Percentiles rank a stretch among this genome's conserved stretches.
phyloP scores from a whole-genome alignment of 1,140 invertebrate genomes.

The Diorhabda elongata region DNA sequence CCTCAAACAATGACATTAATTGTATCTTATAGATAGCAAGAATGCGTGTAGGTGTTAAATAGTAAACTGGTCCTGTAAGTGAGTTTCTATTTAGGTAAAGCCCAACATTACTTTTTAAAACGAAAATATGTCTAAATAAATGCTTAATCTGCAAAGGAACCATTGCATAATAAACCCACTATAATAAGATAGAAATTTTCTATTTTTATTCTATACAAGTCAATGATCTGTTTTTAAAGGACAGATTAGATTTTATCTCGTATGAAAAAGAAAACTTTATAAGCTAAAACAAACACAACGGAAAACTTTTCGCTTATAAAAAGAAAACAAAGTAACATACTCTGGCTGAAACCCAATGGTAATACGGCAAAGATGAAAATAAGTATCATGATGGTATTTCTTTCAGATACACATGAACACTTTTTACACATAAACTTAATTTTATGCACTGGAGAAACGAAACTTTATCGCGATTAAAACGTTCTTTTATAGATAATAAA shows the following conservation, averaged over 20 bases:
- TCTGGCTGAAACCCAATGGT: background rate
- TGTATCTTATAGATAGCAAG: background rate
- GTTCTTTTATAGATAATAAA: background rate
- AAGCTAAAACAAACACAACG: too few species aligned
- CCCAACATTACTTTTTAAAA: too few species aligned
- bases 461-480: background rate
- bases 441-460: background rate
- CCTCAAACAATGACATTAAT: conserved; percentile 2
- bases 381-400: background rate
- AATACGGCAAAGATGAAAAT: background rate
- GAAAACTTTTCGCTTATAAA: background rate
- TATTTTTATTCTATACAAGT: background rate
- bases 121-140: too few species aligned
- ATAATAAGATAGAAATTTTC: background rate
- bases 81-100: too few species aligned
- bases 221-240: background rate
- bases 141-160: too few species aligned
- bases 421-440: background rate
- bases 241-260: background rate
- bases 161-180: too few species aligned
- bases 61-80: background rate
- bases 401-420: background rate
- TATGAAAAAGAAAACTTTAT: background rate
- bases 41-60: background rate
- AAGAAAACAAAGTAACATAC: background rate